Evolutionary conservation across 1,140 invertebrate species (phyloP), one percentile per base, ranked within the genome.

Genomic region (Doryteuthis pealeii): DNA sequence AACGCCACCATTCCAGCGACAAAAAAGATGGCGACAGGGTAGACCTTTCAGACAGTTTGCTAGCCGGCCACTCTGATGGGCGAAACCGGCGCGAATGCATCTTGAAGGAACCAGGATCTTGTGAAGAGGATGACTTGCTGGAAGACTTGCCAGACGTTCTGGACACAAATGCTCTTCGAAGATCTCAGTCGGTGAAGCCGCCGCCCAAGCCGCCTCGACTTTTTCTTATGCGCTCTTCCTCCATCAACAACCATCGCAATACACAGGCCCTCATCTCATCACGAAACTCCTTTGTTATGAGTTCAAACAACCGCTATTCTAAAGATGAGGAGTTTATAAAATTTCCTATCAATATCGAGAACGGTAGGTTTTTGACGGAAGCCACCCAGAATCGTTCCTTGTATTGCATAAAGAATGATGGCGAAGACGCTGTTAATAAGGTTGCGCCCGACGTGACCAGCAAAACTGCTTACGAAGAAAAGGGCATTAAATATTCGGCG

Each of bases 131-230:
- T n/a, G 66, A 49, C 26, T 32, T 43, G 6, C 68, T 28, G 12
- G 71, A 74, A 15, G 43, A 58, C 22, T 72, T 82, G 58, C 80
- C 82, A 2, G 82, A 83, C 72, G 78, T 83, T 26, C 74, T 83
- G 10, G 80, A 82, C 58, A 75, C 71, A 32, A 74, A 66, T 6
- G 73, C 74, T 14, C 71, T 81, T 15, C 69, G 74, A 35, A 67
- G 82, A 18, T 84, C 76, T 54, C 77, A 76, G 33, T 82, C 79
- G 71, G 71, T 81, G 66, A 82, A 80, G 74, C 82, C 84, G 4
- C 84, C 84, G 0, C 82, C 81, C 2, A 84, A 84, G 73, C 84
- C 84, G 26, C 84, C 84, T 1, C 58, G 84, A 22, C 70, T 82
- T 2, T 84, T 84, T 69, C 74, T 84, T 14, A 79, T 83, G 75